Evolutionary conservation across 64 coral and sea anemone species (phyloP).

Genomic region (Dendrophyllia cribrosa): DNA sequence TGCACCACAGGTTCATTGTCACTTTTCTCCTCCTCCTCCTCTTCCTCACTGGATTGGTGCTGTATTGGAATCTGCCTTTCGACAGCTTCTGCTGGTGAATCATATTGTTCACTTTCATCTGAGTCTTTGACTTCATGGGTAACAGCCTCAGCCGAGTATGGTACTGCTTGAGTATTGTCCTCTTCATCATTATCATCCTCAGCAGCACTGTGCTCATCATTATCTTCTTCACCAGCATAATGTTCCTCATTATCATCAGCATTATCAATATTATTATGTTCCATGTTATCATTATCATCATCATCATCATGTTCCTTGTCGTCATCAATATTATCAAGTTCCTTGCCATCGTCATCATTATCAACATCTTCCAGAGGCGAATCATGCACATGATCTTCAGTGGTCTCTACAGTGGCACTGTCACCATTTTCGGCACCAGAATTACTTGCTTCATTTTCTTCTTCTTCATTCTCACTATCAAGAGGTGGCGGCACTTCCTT

Average conservation of each 20-base stretch:
- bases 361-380: slow-evolving; percentile 5
- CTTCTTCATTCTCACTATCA: slow-evolving; percentile 60
- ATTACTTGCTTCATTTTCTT: slow-evolving; percentile 22
- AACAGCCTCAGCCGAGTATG: neutral
- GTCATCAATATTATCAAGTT: neutral
- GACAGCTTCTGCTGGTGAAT: neutral
- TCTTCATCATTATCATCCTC: neutral
- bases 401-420: neutral
- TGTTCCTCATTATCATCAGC: neutral
- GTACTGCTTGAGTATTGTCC: neutral
- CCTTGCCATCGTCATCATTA: slow-evolving; percentile 1
- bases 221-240: neutral
- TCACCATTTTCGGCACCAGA: slow-evolving; percentile 9
- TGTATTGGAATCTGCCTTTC: neutral
- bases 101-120: slow-evolving; percentile 26
- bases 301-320: neutral
- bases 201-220: neutral
- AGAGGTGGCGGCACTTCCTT: slow-evolving; percentile 69
- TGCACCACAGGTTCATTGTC: neutral
- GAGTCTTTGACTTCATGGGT: neutral
- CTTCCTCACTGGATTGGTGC: slow-evolving; percentile 9
- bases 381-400: neutral
- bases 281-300: neutral
- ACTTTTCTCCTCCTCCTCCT: neutral
- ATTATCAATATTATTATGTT: neutral